Percentiles rank a stretch among this genome's conserved stretches.
These are phyloP conservation scores for Pitta sordida DNA, from an alignment of 2,113 vertebrate species.

Conservation along the genomic window DNA sequence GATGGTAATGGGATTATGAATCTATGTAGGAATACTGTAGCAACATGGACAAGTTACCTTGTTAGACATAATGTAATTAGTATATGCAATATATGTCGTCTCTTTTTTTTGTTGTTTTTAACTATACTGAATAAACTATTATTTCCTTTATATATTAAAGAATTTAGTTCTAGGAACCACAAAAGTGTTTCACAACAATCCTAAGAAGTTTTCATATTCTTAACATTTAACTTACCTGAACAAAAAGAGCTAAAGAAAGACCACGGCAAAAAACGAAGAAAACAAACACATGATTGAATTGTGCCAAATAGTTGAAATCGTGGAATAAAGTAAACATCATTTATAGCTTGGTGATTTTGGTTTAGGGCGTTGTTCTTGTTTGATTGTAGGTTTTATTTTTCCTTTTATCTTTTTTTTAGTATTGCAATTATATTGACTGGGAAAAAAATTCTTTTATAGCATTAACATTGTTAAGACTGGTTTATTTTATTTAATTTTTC, in stretches of 20 bases:
- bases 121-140: not conserved
- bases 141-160: not conserved
- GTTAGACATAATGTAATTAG: not conserved
- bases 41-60: not conserved
- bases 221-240: not conserved
- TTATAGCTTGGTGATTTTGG: not conserved
- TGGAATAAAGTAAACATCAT: not conserved
- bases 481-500: not conserved
- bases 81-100: not conserved
- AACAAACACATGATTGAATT: not conserved
- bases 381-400: no score
- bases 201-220: not conserved
- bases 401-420: not conserved
- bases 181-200: not conserved
- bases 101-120: not conserved
- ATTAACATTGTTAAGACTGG: not conserved
- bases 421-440: not conserved
- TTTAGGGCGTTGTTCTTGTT: not conserved
- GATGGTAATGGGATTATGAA: slow-evolving; percentile 6
- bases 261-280: not conserved
- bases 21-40: slow-evolving; percentile 14
- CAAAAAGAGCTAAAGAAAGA: not conserved
- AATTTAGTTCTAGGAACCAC: not conserved
- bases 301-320: not conserved
- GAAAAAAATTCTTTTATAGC: not conserved